A percentile compares a stretch with the other conserved stretches of the same genome.
Evolutionary conservation across 1,140 invertebrate species (phyloP).

Genomic region (Chrysoperla carnea): DNA sequence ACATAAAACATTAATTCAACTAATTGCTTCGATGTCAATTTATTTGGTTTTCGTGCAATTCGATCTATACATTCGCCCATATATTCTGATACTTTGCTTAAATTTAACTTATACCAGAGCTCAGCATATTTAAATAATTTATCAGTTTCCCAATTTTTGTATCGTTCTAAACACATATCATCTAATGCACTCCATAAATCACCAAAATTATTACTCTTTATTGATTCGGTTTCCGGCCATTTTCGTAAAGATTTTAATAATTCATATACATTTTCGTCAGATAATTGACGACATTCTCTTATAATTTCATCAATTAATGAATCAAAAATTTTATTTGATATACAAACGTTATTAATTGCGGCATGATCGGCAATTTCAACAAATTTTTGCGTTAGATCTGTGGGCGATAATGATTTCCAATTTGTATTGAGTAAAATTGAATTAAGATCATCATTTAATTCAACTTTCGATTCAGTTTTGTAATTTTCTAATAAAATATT

Average conservation of each 20-base stretch:
- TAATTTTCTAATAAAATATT: no score
- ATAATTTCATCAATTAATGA: slow-evolving; percentile 22
- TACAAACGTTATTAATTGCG: slow-evolving; percentile 15
- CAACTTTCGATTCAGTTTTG: no score
- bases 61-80: slow-evolving; percentile 25
- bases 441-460: no score
- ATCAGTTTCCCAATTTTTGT: slow-evolving; percentile 18
- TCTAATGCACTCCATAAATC: slow-evolving; percentile 34
- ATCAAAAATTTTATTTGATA: slow-evolving; percentile 20
- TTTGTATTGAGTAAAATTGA: no score
- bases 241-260: slow-evolving; percentile 18
- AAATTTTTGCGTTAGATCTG: no score
- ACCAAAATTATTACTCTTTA: slow-evolving; percentile 23
- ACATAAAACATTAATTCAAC: slow-evolving; percentile 33
- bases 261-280: slow-evolving; percentile 22
- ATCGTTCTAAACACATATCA: slow-evolving; percentile 25
- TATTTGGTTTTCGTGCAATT: slow-evolving; percentile 21
- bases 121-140: slow-evolving; percentile 28
- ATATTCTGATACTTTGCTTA: slow-evolving; percentile 21
- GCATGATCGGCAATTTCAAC: slow-evolving; percentile 10
- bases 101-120: slow-evolving; percentile 25
- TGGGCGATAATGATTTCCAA: no score
- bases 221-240: slow-evolving; percentile 18
- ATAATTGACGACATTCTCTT: slow-evolving; percentile 21
- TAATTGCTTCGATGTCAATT: slow-evolving; percentile 27